Percentiles rank a stretch among this genome's conserved stretches.
phyloP scores from a whole-genome alignment of 64 coral and sea anemone species.

The Pocillopora damicornis region DNA sequence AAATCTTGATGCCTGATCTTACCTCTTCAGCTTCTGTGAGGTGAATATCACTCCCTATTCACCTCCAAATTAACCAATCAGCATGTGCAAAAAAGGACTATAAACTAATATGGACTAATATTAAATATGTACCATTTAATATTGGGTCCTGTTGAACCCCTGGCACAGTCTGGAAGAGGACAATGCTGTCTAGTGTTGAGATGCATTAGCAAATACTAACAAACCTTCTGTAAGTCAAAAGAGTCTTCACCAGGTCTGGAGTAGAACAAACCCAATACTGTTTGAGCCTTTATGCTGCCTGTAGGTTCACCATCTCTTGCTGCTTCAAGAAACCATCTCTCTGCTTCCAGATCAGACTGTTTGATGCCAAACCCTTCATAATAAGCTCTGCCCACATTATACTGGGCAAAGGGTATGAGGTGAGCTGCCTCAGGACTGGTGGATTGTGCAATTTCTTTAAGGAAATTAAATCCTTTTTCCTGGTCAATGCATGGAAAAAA shows the following conservation, averaged over 20 bases:
- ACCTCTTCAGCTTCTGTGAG: too few relatives aligned
- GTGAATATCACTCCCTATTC: too few relatives aligned
- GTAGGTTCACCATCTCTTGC: conserved; percentile 75
- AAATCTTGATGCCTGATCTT: too few relatives aligned
- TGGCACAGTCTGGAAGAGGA: too few relatives aligned
- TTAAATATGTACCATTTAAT: too few relatives aligned
- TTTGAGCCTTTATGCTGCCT: conserved; percentile 84
- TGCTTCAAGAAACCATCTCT: conserved; percentile 72
- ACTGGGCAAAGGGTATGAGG: conserved; percentile 80
- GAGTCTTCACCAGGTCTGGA: conserved; percentile 69
- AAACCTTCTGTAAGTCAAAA: conserved; percentile 87
- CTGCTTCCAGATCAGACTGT: conserved; percentile 81
- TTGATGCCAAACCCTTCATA: conserved; percentile 93
- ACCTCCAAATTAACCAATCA: too few relatives aligned
- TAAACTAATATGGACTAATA: too few relatives aligned
- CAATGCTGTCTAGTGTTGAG: not conserved
- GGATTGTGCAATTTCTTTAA: conserved; percentile 70
- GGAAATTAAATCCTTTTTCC: conserved; percentile 70
- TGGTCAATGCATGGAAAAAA: not conserved
- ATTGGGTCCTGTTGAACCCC: too few relatives aligned
- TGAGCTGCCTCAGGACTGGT: conserved; percentile 59
- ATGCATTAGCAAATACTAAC: not conserved
- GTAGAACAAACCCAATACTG: conserved; percentile 93
- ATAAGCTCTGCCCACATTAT: conserved; percentile 91
- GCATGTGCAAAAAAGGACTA: too few relatives aligned